Conservation (phyloP, 1,140 invertebrate species). For the Polypedilum pembai region DNA sequence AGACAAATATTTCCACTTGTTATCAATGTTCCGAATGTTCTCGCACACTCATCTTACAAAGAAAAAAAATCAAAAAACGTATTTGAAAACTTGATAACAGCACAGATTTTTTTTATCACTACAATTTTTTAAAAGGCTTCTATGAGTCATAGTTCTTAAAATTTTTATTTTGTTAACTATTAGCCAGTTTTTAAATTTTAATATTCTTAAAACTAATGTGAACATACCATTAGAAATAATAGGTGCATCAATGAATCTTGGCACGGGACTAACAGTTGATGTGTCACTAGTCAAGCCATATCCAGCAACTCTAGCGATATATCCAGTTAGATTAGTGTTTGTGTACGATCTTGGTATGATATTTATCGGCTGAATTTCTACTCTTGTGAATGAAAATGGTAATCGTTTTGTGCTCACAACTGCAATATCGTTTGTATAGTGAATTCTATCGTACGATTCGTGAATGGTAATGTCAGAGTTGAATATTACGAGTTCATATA, state of each 20-base stretch:
- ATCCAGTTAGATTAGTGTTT: not conserved
- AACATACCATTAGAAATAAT: not conserved
- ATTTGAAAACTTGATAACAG: too few relatives aligned
- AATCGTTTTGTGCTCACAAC: not conserved
- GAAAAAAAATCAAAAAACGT: too few relatives aligned
- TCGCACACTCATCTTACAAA: not conserved
- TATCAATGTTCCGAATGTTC: not conserved
- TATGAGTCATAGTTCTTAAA: too few relatives aligned
- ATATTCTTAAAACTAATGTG: too few relatives aligned
- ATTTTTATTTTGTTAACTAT: too few relatives aligned
- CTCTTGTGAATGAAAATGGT: not conserved
- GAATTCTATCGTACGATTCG: not conserved
- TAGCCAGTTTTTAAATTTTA: too few relatives aligned
- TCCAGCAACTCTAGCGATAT: not conserved
- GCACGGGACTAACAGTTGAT: not conserved
- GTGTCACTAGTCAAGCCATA: not conserved
- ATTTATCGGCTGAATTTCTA: not conserved
- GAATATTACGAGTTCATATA: not conserved
- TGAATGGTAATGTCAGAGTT: not conserved
- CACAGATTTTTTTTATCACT: too few relatives aligned
- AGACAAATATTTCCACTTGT: not conserved
- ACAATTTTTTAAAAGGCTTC: too few relatives aligned
- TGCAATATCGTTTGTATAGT: constrained; percentile 15
- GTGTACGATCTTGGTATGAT: not conserved
- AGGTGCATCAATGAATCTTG: not conserved